Conservation (phyloP, 2,888 invertebrate species). For the Timandra comae region DNA sequence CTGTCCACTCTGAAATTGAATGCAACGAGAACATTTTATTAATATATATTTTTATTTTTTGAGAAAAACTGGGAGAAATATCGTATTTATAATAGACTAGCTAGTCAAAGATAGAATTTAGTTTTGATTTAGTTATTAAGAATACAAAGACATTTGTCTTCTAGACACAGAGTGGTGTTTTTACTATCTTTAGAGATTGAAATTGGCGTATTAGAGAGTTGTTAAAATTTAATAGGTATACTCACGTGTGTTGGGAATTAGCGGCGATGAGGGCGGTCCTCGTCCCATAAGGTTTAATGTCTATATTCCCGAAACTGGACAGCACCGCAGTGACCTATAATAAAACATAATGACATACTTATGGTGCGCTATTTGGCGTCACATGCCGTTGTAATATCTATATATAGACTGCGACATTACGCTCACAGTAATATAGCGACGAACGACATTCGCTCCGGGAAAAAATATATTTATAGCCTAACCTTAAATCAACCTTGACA, state of each 20-base stretch:
- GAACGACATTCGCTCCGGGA: constrained; percentile 42
- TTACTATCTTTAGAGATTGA: too few relatives aligned
- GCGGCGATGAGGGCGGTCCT: constrained; percentile 79
- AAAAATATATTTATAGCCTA: constrained; percentile 58
- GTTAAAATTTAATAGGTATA: too few relatives aligned
- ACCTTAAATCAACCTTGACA: constrained; percentile 76
- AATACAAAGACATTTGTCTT: too few relatives aligned
- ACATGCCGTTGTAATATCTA: constrained; percentile 30
- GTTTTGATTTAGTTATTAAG: too few relatives aligned
- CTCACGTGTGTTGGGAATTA: constrained; percentile 77
- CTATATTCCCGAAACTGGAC: constrained; percentile 78
- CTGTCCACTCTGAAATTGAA: constrained; percentile 55
- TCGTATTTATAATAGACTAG: too few relatives aligned
- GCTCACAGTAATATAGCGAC: constrained; percentile 39
- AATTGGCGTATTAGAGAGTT: too few relatives aligned
- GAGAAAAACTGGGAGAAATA: too few relatives aligned
- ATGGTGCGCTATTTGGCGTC: constrained; percentile 13
- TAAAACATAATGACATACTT: constrained; percentile 14
- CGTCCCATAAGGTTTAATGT: constrained; percentile 74
- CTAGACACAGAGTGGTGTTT: too few relatives aligned
- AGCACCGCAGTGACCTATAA: constrained; percentile 74
- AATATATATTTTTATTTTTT: too few relatives aligned
- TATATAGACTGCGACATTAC: constrained; percentile 30
- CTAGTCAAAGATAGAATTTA: too few relatives aligned
- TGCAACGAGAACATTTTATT: too few relatives aligned